Evolutionary conservation across 2,113 vertebrate genomes (phyloP), one percentile per base, ranked within the genome.

Genomic region (Triplophysa dalaica): DNA sequence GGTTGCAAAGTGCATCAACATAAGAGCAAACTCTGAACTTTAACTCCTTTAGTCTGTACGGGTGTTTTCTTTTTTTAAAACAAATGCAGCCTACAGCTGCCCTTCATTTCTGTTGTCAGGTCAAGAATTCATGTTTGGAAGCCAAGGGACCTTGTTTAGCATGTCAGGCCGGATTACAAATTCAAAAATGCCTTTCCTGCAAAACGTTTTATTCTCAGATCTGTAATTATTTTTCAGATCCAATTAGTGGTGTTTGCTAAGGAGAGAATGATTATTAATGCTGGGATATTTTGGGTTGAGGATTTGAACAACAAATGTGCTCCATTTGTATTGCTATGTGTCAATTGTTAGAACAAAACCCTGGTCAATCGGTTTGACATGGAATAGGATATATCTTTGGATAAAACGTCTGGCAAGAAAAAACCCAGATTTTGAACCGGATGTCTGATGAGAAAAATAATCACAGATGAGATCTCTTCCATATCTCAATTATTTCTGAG

Each of bases 81-180:
- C 72, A 75, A 75, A 48, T 24, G 43, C 17, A 45, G 72, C 58
- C 58, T 26, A 26, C 72, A 48, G 41, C 56, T 48, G 58, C 21
- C 11, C 45, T 74, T 63, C 41, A 62, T 74, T 61, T 43, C 7
- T 74, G 3, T 17, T 61, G 54, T 74, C 60, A 43, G 38, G 58
- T 75, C 58, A 75, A 62, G 38, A 48, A 75, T 48, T 60, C 58
- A 75, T 26, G 58, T 62, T 58, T 60, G 43, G 58, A 73, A 60
- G 54, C 70, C n/a, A 73, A 73, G 54, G 9, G 54, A 63, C 45
- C 52, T 19, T 45, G 38, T 75, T 75, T 48, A 63, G 22, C 48
- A 73, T 63, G 72, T 45, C 21, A 21, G 60, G 61, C 10, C 5
- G 26, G 17, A 29, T 73, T 58, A 21, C 26, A 62, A 69, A 79